Conservation (phyloP, 2,113 vertebrate species). For the Trematomus loennbergii region DNA sequence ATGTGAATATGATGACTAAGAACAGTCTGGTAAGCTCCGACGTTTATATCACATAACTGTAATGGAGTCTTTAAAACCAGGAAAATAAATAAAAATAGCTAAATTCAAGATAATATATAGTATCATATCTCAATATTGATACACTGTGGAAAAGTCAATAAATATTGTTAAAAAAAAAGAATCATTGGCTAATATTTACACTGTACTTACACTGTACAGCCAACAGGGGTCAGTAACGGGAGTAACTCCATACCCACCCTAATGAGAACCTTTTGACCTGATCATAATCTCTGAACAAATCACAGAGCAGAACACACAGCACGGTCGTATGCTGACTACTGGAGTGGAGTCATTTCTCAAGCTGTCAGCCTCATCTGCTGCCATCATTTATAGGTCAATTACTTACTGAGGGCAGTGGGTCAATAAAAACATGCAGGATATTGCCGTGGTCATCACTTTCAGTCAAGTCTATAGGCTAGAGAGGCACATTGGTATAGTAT, state of each 20-base stretch:
- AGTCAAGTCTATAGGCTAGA: neutral
- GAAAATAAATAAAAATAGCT: no score
- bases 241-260: neutral
- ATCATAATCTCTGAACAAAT: slow-evolving; percentile 32
- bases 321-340: slow-evolving; percentile 4
- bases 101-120: no score
- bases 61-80: no score
- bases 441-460: neutral
- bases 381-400: slow-evolving; percentile 32
- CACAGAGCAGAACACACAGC: slow-evolving; percentile 6
- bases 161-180: neutral
- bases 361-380: slow-evolving; percentile 39
- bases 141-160: no score
- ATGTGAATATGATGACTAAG: no score
- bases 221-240: slow-evolving; percentile 24
- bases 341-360: slow-evolving; percentile 17
- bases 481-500: neutral
- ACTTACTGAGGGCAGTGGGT: slow-evolving; percentile 35
- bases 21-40: no score
- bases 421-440: neutral
- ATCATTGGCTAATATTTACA: neutral
- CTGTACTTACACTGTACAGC: neutral
- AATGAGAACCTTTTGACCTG: slow-evolving; percentile 24
- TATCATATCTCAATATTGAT: no score
- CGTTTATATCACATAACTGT: no score